Evolutionary conservation across 2,797 vertebrate species (phyloP), one percentile per base, ranked within the genome.

Genomic region (Tadarida brasiliensis): DNA sequence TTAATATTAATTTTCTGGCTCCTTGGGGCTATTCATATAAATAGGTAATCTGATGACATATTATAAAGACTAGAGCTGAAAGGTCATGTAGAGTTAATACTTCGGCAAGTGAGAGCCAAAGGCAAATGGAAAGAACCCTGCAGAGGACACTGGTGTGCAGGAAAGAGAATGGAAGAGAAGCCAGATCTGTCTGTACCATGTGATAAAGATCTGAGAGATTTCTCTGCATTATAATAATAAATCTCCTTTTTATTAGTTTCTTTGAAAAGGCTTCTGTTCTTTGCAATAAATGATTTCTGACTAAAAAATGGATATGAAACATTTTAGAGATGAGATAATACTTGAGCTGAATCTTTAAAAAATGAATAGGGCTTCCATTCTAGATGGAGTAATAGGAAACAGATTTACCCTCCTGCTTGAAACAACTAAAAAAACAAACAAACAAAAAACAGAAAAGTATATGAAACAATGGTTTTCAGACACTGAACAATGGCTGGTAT

Each of bases 221-320:
- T 94, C 71, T 70, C 57, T 91, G 63, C 59, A 87, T 59, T 94
- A 24, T 73, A 91, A 61, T 87, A 94, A 82, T 63, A 96, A 94
- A 90, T 63, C 12, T 33, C 28, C 28, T 61, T 87, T 87, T 89
- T 73, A 77, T 94, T 77, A 93, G n/a, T 4, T 80, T 78, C 54
- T 88, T 70, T 92, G 87, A 93, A 91, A 96, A 35, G 54, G 65
- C 70, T 59, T 94, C 73, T 93, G 76, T 90, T 85, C 77, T 94
- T 84, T 61, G 44, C 11, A 92, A 91, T 90, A 93, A 83, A 57
- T 77, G 70, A 94, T 96, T 90, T 24, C n/a, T 91, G 61, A 80
- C 81, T 77, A 90, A 77, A 92, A 97, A 92, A 94, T 39, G n/a
- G 19, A 95, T 56, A 80, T 56, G 26, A 86, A 93, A 94, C 61